A percentile compares a stretch with the other conserved stretches of the same genome.
These are phyloP conservation scores for Agriopis leucophaearia DNA, from an alignment of 2,888 invertebrate species.

Conservation along the genomic window DNA sequence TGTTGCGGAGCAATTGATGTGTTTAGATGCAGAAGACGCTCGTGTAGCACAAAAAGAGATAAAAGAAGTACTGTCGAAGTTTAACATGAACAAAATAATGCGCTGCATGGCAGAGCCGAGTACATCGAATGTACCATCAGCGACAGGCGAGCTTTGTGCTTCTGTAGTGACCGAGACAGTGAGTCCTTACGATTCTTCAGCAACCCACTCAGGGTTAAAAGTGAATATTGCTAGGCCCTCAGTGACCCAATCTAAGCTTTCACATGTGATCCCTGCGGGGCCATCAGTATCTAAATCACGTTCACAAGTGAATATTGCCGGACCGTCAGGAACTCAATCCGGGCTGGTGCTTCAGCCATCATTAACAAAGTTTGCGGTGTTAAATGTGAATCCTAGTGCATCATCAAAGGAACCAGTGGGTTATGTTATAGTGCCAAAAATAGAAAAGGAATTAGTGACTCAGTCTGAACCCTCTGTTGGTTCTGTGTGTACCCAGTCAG, in stretches of 20 bases:
- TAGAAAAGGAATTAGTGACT: too few species aligned
- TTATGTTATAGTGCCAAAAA: neutral
- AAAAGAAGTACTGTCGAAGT: neutral
- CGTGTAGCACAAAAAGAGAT: neutral
- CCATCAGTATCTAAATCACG: neutral
- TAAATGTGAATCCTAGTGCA: neutral
- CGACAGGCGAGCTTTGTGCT: neutral
- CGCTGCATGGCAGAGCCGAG: neutral
- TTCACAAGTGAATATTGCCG: neutral
- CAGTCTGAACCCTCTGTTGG: too few species aligned
- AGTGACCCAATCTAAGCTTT: neutral
- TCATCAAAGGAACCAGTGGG: neutral
- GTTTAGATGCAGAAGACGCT: neutral
- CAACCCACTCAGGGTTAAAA: neutral
- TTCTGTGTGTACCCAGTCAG: neutral
- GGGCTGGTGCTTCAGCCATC: neutral
- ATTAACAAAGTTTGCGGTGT: neutral
- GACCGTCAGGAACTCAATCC: neutral
- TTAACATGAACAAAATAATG: neutral
- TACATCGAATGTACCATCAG: neutral
- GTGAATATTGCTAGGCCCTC: neutral
- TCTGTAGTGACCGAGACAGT: neutral
- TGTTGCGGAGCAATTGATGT: neutral
- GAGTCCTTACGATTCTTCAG: neutral
- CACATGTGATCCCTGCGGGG: neutral